phyloP scores from a whole-genome alignment of 2,888 invertebrate genomes.

The Melikaiella ostensackeni region DNA sequence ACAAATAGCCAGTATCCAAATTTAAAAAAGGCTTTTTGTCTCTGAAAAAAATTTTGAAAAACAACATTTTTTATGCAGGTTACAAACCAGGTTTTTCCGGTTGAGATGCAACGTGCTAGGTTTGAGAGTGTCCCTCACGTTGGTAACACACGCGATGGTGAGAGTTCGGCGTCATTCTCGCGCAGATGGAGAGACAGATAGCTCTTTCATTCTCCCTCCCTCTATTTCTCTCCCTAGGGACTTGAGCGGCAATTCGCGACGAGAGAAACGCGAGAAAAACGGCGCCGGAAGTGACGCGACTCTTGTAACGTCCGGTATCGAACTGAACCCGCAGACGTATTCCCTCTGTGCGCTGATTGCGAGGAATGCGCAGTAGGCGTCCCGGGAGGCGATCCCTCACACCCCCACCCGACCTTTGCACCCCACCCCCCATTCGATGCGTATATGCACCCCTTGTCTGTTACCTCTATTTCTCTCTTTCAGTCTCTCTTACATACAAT shows the following conservation, averaged over 20 bases:
- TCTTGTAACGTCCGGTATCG: slow-evolving; percentile 55
- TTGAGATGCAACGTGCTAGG: slow-evolving; percentile 21
- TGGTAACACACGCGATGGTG: slow-evolving; percentile 27
- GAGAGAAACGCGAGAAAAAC: slow-evolving; percentile 43
- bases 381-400: slow-evolving; percentile 52
- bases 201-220: slow-evolving; percentile 25
- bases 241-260: slow-evolving; percentile 43
- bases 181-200: slow-evolving; percentile 28
- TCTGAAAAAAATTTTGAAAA: not conserved
- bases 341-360: slow-evolving; percentile 56
- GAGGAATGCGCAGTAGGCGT: slow-evolving; percentile 56
- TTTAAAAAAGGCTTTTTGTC: not conserved
- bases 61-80: not conserved
- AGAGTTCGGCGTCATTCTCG: slow-evolving; percentile 29
- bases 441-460: slow-evolving; percentile 26
- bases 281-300: slow-evolving; percentile 50
- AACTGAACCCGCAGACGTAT: slow-evolving; percentile 54
- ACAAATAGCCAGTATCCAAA: not conserved
- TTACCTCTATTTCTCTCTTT: not conserved
- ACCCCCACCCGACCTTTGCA: slow-evolving; percentile 18
- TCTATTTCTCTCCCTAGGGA: slow-evolving; percentile 10
- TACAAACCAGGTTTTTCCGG: slow-evolving; percentile 33
- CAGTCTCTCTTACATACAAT: not conserved
- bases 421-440: slow-evolving; percentile 13
- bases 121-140: slow-evolving; percentile 38